phyloP scores from a whole-genome alignment of 2,797 vertebrate species.

The Cynopterus sphinx region DNA sequence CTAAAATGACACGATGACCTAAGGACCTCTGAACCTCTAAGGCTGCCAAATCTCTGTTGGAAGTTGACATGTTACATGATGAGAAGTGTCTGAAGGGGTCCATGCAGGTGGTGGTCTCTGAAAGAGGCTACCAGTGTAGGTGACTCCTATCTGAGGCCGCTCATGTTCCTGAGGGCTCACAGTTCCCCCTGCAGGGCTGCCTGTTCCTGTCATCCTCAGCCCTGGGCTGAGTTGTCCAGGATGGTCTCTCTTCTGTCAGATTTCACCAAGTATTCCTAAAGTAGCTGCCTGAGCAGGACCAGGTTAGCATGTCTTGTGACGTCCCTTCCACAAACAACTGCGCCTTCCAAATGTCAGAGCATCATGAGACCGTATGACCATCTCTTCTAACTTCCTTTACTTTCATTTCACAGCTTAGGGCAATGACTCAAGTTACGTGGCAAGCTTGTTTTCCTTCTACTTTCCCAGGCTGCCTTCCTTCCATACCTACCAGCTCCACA shows the following conservation, averaged over 20 bases:
- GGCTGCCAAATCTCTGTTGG: not conserved
- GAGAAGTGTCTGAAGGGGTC: not conserved
- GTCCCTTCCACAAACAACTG: not conserved
- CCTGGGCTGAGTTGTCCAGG: not conserved
- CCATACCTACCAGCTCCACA: not conserved
- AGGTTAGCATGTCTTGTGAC: not conserved
- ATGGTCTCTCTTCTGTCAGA: not conserved
- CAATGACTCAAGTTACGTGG: not conserved
- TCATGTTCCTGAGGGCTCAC: fast-evolving
- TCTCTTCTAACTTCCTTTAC: not conserved
- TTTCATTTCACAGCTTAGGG: not conserved
- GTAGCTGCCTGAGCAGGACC: not conserved
- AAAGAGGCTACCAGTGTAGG: not conserved
- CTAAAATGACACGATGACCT: not conserved
- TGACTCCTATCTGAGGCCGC: not conserved
- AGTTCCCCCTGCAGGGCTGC: not conserved
- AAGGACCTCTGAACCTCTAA: not conserved
- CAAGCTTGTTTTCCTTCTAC: not conserved
- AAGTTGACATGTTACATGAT: fast-evolving
- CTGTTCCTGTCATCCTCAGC: not conserved
- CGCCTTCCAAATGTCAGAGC: not conserved
- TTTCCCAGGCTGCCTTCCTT: not conserved
- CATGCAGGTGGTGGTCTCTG: not conserved
- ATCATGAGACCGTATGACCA: not conserved
- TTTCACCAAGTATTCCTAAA: not conserved